A percentile compares a stretch with the other conserved stretches of the same genome.
Evolutionary conservation across 2,113 vertebrate species (phyloP).

Genomic region (Labeo rohita): DNA sequence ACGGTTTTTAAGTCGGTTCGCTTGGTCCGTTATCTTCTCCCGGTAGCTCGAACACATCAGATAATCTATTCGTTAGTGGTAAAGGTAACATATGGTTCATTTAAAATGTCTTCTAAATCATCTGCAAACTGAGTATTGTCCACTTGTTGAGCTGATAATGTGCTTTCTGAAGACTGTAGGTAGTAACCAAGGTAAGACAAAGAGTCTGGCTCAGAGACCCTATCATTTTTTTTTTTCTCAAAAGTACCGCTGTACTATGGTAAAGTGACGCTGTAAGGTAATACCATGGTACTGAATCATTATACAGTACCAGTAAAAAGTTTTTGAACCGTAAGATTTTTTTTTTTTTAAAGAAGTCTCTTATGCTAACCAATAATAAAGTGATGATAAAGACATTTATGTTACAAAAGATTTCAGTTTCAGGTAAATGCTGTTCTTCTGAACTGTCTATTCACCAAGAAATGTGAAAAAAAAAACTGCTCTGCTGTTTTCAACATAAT

Average conservation of each 20-base stretch:
- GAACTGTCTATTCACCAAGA: too few relatives aligned
- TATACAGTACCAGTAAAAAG: too few relatives aligned
- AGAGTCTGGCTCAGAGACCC: background rate
- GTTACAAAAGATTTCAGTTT: too few relatives aligned
- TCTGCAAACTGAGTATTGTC: background rate
- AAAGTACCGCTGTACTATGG: background rate
- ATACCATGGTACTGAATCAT: background rate
- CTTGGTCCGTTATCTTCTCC: background rate
- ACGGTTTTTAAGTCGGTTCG: constrained; percentile 33
- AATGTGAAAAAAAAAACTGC: too few relatives aligned
- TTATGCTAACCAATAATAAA: too few relatives aligned
- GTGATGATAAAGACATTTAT: too few relatives aligned
- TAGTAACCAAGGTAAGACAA: background rate
- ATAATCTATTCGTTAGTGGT: background rate
- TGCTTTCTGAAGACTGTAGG: background rate
- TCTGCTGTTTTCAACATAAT: too few relatives aligned
- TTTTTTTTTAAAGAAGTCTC: too few relatives aligned
- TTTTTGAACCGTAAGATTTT: too few relatives aligned
- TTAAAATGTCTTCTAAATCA: background rate
- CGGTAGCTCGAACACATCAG: background rate
- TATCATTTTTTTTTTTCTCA: background rate
- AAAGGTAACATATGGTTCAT: background rate
- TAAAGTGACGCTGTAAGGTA: background rate
- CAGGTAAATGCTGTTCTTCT: too few relatives aligned
- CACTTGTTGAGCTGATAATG: background rate